A percentile compares a stretch with the other conserved stretches of the same genome.
phyloP scores from a whole-genome alignment of 37 sponge, comb jelly and placozoan genomes.

The Theonella swinhoei region DNA sequence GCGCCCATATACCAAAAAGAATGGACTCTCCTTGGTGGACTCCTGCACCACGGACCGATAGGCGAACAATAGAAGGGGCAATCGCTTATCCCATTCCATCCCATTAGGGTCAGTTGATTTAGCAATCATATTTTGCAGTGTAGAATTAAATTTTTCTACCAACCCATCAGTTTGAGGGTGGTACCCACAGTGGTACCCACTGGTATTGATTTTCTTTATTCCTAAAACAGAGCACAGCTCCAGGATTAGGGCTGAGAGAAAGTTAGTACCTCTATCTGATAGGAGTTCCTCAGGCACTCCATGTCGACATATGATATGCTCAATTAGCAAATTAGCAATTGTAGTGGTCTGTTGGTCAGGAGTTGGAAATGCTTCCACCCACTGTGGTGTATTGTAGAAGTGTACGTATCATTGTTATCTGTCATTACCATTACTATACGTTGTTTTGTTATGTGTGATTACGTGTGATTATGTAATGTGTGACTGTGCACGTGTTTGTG shows the following conservation, averaged over 20 bases:
- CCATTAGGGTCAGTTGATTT: constrained; percentile 13
- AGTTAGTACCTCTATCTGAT: constrained; percentile 52
- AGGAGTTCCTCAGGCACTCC: constrained; percentile 33
- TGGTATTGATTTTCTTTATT: background rate
- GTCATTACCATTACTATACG: too few species aligned
- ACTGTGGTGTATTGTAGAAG: too few species aligned
- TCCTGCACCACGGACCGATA: constrained; percentile 35
- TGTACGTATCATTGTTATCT: too few species aligned
- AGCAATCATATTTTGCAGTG: constrained; percentile 38
- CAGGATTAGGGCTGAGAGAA: background rate
- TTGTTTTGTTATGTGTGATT: too few species aligned
- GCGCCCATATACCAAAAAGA: constrained; percentile 50
- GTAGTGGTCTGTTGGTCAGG: constrained; percentile 39
- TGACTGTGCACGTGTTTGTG: too few species aligned
- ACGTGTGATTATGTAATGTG: too few species aligned
- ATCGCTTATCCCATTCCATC: constrained; percentile 31
- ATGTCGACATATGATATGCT: constrained; percentile 25
- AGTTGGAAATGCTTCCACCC: constrained; percentile 65
- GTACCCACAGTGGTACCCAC: background rate
- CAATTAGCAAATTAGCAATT: constrained; percentile 43
- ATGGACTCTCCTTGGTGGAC: constrained; percentile 25
- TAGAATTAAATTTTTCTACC: constrained; percentile 40
- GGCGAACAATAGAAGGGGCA: constrained; percentile 43
- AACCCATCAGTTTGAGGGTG: background rate
- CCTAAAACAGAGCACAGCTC: background rate